Evolutionary conservation across 2,113 vertebrate species (phyloP).

Genomic region (Mola mola): DNA sequence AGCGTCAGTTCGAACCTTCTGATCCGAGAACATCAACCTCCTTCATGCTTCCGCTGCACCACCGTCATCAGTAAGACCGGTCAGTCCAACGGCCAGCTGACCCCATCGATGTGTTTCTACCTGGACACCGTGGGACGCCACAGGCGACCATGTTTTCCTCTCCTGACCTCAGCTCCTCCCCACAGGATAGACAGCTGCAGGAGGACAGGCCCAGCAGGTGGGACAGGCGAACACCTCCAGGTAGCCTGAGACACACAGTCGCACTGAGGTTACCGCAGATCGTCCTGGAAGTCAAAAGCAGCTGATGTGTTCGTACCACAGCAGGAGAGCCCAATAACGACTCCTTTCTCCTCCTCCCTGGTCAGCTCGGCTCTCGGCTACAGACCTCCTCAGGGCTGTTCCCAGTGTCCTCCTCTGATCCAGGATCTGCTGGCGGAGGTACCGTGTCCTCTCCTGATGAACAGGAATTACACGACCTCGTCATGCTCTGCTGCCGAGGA

Average conservation of each 20-base stretch:
- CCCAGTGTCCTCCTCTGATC: conserved; percentile 69
- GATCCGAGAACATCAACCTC: neutral
- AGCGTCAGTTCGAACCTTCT: too few relatives aligned
- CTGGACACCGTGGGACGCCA: conserved; percentile 79
- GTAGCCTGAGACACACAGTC: conserved; percentile 52
- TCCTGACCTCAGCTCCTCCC: conserved; percentile 12
- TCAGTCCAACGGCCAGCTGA: too few relatives aligned
- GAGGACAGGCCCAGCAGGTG: conserved; percentile 31
- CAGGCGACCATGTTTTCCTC: conserved; percentile 64
- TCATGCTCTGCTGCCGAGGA: too few relatives aligned
- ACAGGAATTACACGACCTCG: too few relatives aligned
- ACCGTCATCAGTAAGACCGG: too few relatives aligned
- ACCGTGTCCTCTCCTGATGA: conserved; percentile 81
- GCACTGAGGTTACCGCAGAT: neutral
- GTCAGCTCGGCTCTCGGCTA: conserved; percentile 1
- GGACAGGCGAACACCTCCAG: conserved; percentile 56
- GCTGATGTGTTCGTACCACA: conserved; percentile 57
- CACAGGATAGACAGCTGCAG: conserved; percentile 83
- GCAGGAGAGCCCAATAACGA: conserved; percentile 68
- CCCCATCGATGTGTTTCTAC: conserved; percentile 68
- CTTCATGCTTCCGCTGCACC: neutral
- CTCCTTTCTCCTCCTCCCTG: conserved; percentile 34
- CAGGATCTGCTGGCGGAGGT: conserved; percentile 85
- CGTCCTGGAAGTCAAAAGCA: too few relatives aligned
- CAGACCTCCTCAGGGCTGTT: conserved; percentile 55